phyloP scores from a whole-genome alignment of 2,113 vertebrate species.

The Dolichotis patagonum region DNA sequence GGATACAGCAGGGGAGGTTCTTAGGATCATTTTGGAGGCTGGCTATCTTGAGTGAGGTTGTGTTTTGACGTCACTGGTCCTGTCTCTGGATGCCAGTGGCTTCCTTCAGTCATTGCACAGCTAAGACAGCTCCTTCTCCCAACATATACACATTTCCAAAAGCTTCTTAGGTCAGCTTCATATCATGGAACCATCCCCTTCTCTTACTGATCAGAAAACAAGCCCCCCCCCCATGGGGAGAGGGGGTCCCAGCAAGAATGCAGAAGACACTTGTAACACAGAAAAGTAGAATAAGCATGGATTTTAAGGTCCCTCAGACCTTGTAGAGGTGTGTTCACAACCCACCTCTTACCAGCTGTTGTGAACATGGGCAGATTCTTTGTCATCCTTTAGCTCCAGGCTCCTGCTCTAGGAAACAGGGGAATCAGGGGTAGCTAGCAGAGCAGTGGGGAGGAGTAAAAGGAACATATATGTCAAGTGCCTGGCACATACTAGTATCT shows the following conservation, averaged over 20 bases:
- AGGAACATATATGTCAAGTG: neutral
- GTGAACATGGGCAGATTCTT: neutral
- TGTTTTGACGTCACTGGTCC: neutral
- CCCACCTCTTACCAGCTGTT: neutral
- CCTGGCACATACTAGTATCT: neutral
- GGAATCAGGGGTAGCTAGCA: too few species aligned
- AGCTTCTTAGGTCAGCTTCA: neutral
- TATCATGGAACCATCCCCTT: neutral
- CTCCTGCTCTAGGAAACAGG: neutral
- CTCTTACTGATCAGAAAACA: neutral
- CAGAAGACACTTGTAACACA: too few species aligned
- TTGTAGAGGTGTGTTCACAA: neutral
- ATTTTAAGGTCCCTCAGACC: neutral
- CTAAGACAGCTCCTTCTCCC: neutral
- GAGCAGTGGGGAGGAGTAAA: neutral
- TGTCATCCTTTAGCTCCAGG: neutral
- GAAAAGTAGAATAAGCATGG: neutral
- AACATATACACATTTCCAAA: neutral
- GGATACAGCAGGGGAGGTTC: neutral
- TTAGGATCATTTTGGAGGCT: neutral
- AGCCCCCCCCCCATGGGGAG: too few species aligned
- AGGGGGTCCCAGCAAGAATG: neutral
- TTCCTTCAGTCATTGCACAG: neutral
- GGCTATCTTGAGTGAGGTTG: accelerated
- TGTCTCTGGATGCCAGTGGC: neutral